Conservation (phyloP, 23 tunicate species). For the Halocynthia roretzi region DNA sequence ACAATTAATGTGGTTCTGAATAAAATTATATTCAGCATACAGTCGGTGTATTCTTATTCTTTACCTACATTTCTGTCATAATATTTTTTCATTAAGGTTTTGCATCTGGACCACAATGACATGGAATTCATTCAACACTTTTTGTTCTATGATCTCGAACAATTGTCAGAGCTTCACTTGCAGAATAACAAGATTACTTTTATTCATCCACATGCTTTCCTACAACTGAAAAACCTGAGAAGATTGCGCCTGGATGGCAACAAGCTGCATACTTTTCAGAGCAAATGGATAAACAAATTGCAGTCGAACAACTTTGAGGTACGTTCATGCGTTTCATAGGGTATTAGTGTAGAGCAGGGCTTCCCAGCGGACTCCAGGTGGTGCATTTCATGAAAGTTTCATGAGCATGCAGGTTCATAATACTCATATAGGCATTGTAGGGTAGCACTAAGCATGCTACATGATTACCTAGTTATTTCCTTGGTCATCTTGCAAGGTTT, state of each 20-base stretch:
- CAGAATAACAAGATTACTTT: conserved; percentile 61
- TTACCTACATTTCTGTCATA: background rate
- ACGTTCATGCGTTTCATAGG: background rate
- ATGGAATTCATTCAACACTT: conserved; percentile 92
- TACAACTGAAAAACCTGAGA: conserved; percentile 51
- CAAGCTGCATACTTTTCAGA: conserved; percentile 68
- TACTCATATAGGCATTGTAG: too few relatives aligned
- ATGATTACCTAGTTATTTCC: too few relatives aligned
- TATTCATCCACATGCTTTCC: conserved; percentile 97
- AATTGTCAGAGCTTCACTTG: conserved; percentile 60
- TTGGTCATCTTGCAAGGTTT: too few relatives aligned
- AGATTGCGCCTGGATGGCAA: conserved; percentile 45
- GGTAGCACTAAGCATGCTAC: too few relatives aligned
- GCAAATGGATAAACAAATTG: conserved; percentile 70
- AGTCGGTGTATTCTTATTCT: background rate
- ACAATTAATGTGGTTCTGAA: too few relatives aligned
- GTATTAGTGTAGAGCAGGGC: background rate
- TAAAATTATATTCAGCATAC: too few relatives aligned
- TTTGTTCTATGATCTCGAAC: conserved; percentile 84
- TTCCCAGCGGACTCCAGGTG: too few relatives aligned
- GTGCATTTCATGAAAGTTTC: too few relatives aligned
- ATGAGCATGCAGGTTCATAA: background rate
- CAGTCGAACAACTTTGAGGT: conserved; percentile 56
- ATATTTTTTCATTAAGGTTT: conserved; percentile 23
- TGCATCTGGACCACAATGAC: conserved; percentile 56